Evolutionary conservation across 2,797 vertebrate species (phyloP), one percentile per base, ranked within the genome.

Genomic region (Fistularia tabacaria): DNA sequence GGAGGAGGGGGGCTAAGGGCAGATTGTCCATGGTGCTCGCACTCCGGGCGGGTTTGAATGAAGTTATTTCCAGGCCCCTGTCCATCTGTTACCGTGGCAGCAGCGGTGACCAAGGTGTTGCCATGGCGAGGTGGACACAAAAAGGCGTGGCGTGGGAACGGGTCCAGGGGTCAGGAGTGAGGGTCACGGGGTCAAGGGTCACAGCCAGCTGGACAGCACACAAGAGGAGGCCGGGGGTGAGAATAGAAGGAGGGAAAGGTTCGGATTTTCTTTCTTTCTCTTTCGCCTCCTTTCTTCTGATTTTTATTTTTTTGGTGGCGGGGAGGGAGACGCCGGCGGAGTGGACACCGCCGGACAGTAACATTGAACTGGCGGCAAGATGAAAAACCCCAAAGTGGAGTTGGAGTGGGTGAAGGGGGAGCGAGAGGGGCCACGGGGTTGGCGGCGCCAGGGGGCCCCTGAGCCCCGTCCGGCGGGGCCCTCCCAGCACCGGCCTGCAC

Each of bases 31-130:
- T 66, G 77, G 74, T 64, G 67, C 74, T 76, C 76, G 74, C 69
- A 64, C 52, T 73, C 51, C 57, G 59, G 66, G 74, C 43, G 73
- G 71, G 59, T 76, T 77, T 87, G 85, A 89, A 91, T 87, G 79
- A 90, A 90, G 88, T 88, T 88, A 89, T 90, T 88, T 90, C 83
- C 85, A 90, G 74, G 59, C 73, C 81, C 69, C 81, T 85, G 85
- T 91, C 89, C 90, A 91, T 91, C 91, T 91, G 90, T 91, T 92
- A 90, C 90, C 86, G 87, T 89, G 86, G 90, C 83, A 90, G 88
- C 89, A 69, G 85, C 73, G 63, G 84, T 74, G 88, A 82, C 82
- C 84, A 81, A 85, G 76, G 82, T 83, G 91, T 91, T 90, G 82
- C 88, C 86, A 92, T 89, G 89, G 86, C 48, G 71, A 79, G 79